Evolutionary conservation across 2,888 invertebrate genomes (phyloP), one percentile per base, ranked within the genome.

Genomic region (Marasmarcha lunaedactyla): DNA sequence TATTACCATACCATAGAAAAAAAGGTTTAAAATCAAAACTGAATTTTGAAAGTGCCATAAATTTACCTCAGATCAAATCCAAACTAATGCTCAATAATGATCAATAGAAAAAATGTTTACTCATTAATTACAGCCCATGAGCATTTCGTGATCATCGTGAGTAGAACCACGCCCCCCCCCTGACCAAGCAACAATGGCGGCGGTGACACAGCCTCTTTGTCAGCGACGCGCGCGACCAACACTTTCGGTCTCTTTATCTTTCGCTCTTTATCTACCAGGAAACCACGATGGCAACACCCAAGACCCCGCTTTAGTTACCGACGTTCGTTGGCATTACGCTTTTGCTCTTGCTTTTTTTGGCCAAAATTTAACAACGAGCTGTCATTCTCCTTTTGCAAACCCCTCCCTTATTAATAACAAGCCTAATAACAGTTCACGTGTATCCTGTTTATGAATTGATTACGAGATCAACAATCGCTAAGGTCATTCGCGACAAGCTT

Each of bases 181-280:
- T n/a, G n/a, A n/a, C n/a, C 20, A 30, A 20, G 54, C 71, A 77
- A 70, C 57, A 76, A 77, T 78, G 79, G 79, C 67, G 73, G 59
- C 72, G 68, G 69, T 70, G 81, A 81, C 81, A 74, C 67, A 68
- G 60, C 54, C 65, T 64, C 70, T 81, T 83, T 79, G 79, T 76
- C 77, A 74, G 74, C 71, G 64, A 74, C 30, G 30, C 30, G 30
- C 30, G 30, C 9, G 73, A 73, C 76, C 72, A 77, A 71, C 52
- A 57, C 65, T 63, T 64, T 64, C 61, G 50, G 60, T 62, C 58
- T 63, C 68, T 68, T 70, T 62, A 60, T 66, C 65, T 72, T 71
- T 70, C 55, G 55, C 50, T 45, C 44, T 49, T 50, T 65, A 63
- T 72, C 67, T 60, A 56, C 63, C 55, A 56, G 50, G 50, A 47